Conservation (phyloP, 2,888 invertebrate species). For the Tachystola acroxantha region DNA sequence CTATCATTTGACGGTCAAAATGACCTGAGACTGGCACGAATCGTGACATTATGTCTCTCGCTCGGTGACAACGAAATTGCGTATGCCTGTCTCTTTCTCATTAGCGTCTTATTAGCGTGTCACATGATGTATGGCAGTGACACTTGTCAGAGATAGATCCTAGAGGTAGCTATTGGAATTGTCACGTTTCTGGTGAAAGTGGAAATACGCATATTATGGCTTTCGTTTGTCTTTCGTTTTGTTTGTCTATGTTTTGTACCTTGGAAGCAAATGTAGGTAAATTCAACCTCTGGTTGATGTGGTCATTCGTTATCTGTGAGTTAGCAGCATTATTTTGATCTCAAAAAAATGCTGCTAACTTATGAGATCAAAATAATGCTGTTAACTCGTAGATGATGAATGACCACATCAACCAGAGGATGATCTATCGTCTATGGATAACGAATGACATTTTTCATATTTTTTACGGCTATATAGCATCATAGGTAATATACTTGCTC, state of each 20-base stretch:
- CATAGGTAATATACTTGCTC: too few species aligned
- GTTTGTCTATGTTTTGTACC: background rate
- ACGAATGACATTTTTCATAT: too few species aligned
- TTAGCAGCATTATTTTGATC: too few species aligned
- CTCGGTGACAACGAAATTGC: slow-evolving; percentile 15
- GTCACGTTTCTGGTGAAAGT: slow-evolving; percentile 50
- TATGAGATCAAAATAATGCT: too few species aligned
- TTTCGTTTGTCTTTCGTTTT: slow-evolving; percentile 22
- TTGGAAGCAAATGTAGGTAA: too few species aligned
- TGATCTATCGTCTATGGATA: too few species aligned
- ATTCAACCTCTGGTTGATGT: too few species aligned
- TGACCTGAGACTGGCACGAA: slow-evolving; percentile 21
- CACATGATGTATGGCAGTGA: slow-evolving; percentile 28
- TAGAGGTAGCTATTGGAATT: slow-evolving; percentile 30
- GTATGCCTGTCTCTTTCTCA: slow-evolving; percentile 13
- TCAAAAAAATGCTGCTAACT: too few species aligned
- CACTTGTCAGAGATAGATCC: slow-evolving; percentile 32
- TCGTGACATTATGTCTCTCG: slow-evolving; percentile 20
- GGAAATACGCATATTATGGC: slow-evolving; percentile 49
- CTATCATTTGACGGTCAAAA: slow-evolving; percentile 32
- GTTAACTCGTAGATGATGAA: too few species aligned
- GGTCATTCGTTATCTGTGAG: too few species aligned
- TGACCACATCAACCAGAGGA: too few species aligned
- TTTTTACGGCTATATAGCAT: too few species aligned
- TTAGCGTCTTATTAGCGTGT: slow-evolving; percentile 17